Base-by-base conservation (phyloP, 2,888 invertebrate genomes). In the Litoditis marina region DNA sequence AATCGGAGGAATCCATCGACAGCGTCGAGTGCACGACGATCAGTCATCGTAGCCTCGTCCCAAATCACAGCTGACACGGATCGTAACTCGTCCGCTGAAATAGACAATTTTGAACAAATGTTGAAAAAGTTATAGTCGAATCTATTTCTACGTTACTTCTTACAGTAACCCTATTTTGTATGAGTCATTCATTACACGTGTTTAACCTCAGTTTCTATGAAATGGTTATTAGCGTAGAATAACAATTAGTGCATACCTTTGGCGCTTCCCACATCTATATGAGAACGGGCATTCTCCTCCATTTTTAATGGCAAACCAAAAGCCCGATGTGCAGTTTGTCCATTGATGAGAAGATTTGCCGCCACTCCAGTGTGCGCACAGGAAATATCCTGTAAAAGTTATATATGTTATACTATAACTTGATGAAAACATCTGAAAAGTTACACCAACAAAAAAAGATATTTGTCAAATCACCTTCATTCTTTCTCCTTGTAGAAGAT, bases 11-110 rank as follows among this genome's bases (percentile, higher is more conserved):
- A 42, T 28, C 34, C n/a, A 30, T 44, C 34, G 2, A 61, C 54
- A 11, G 22, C n/a, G 25, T 30, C 27, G 30, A 28, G 49, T 36
- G 55, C 49, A 1, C 61, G 8, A 1, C 49, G 1, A 19, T 61
- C 61, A n/a, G 55, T 61, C 61, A 61, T 61, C 11, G 31, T 16
- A 3, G 55, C 46, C 28, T 54, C 47, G 30, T 61, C 61, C 55
- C 55, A 61, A 32, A 61, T 31, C 19, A 61, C 42, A 19, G n/a
- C 16, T 16, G 16, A 16, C n/a, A 42, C 11, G 3, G 16, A 2
- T 42, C 19, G 16, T 2, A 42, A 19, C 3, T 19, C 16, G 19
- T 3, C 42, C n/a, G 42, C 42, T 42, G 4, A 6, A 42, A 42
- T 42, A 6, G 5, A 19, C n/a, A n/a, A n/a, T n/a, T n/a, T n/a